Evolutionary conservation across 2,888 invertebrate species (phyloP).

Genomic region (Azorinus chamasolen): DNA sequence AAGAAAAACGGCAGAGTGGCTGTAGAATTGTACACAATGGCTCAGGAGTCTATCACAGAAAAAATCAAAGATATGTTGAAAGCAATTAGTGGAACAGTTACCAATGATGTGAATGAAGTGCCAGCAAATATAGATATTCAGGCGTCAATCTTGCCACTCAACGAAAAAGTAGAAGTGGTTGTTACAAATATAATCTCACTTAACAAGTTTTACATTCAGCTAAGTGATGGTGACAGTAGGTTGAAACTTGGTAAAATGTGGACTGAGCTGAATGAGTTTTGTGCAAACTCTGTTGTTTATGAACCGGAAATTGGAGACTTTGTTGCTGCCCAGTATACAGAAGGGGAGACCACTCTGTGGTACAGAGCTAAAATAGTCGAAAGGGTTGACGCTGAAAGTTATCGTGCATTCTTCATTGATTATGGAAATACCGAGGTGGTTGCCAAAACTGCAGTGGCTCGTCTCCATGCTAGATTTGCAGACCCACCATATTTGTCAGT

Average conservation of each 20-base stretch:
- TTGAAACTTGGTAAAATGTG: slow-evolving; percentile 33
- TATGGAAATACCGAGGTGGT: slow-evolving; percentile 91
- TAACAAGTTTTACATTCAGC: slow-evolving; percentile 15
- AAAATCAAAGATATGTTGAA: background rate
- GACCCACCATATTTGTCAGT: slow-evolving; percentile 49
- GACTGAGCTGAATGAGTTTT: slow-evolving; percentile 87
- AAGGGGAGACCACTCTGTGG: slow-evolving; percentile 27
- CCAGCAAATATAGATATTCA: too few species aligned
- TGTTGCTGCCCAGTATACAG: slow-evolving; percentile 60
- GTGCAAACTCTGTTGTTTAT: slow-evolving; percentile 18
- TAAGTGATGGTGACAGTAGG: slow-evolving; percentile 8
- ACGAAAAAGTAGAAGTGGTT: slow-evolving; percentile 5
- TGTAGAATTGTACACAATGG: slow-evolving; percentile 14
- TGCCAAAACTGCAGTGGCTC: slow-evolving; percentile 87
- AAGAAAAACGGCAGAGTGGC: slow-evolving; percentile 18
- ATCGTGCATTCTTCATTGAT: slow-evolving; percentile 89
- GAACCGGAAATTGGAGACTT: slow-evolving; percentile 60
- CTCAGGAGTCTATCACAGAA: background rate
- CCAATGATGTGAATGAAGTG: too few species aligned
- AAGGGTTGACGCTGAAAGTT: slow-evolving; percentile 87
- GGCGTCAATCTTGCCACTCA: background rate
- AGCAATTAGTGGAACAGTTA: too few species aligned
- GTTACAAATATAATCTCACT: background rate
- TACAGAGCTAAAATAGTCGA: slow-evolving; percentile 39
- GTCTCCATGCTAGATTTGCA: slow-evolving; percentile 35